Evolutionary conservation across 2,797 vertebrate genomes (phyloP), one percentile per base, ranked within the genome.

Genomic region (Zenarchopterus dispar): DNA sequence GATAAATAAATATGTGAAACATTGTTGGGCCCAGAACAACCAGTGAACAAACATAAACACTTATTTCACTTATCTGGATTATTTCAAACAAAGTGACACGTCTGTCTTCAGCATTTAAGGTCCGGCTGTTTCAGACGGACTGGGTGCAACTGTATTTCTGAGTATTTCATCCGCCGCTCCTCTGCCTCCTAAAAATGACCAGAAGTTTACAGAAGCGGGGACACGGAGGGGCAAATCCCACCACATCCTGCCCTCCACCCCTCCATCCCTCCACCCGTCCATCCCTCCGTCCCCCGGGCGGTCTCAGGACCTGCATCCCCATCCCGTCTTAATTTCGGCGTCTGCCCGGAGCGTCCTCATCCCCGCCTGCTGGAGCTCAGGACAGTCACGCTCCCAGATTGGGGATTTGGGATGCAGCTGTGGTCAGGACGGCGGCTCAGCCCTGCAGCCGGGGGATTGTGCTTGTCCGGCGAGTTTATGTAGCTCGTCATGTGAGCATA

Each of bases 361-460:
- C 87, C 83, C 82, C 61, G 81, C 79, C 82, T 86, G 78, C 84
- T 88, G 86, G 87, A 86, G 84, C 82, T 84, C 85, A 87, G 82
- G 83, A 66, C 54, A 68, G 85, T 90, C 88, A 88, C 85, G 85
- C 88, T 91, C 64, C 72, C 67, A 84, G 84, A 89, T 89, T 80
- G 86, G 79, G 84, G 85, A 81, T 81, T 88, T 85, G 73, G 86
- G 83, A 84, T 84, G 85, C 84, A 75, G 74, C 80, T 75, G 66
- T 19, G 50, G 68, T 77, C 80, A 70, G 85, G 83, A 86, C 80
- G 62, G 76, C 75, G 69, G 81, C 82, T 86, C 82, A 86, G 75
- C 80, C 81, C 78, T 42, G 72, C 80, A 80, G 85, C 75, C 70
- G 33, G 49, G 52, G 75, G 66, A 39, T 70, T 70, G 76, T 72